These are phyloP conservation scores for Lasioglossum leucozonium DNA, from an alignment of 2,888 invertebrate genomes.

Conservation along the genomic window DNA sequence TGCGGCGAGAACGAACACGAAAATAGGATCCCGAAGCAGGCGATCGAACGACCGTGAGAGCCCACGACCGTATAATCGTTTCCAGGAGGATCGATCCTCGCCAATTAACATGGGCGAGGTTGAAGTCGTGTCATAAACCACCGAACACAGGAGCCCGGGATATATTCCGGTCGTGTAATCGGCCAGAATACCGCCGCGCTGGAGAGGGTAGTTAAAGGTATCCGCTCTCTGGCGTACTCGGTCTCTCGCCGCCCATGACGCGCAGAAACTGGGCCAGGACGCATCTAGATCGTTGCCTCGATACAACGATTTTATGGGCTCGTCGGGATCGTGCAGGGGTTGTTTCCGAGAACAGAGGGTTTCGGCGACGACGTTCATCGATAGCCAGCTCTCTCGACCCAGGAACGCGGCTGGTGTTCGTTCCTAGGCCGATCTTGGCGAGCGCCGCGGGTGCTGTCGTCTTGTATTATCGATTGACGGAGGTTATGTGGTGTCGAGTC, in stretches of 20 bases:
- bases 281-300: neutral
- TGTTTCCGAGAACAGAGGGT: neutral
- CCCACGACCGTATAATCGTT: conserved; percentile 59
- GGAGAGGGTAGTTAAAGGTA: neutral
- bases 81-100: conserved; percentile 57
- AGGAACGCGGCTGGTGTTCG: conserved; percentile 49
- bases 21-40: conserved; percentile 27
- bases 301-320: neutral
- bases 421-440: conserved; percentile 70
- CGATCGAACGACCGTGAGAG: conserved; percentile 54
- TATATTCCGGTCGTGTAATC: conserved; percentile 19
- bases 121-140: conserved; percentile 48
- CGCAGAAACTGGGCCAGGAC: conserved; percentile 12
- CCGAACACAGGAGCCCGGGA: conserved; percentile 26
- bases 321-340: neutral
- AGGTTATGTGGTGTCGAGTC: conserved; percentile 72
- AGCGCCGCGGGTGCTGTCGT: conserved; percentile 72
- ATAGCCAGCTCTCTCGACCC: conserved; percentile 25
- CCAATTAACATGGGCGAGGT: conserved; percentile 66
- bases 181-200: conserved; percentile 22
- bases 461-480: conserved; percentile 75
- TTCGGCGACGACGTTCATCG: conserved; percentile 14
- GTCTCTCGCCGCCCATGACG: conserved; percentile 27
- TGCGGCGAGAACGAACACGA: neutral
- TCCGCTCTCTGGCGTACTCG: conserved; percentile 8